phyloP scores from a whole-genome alignment of 2,797 vertebrate genomes.

The Chrysocyon brachyurus region DNA sequence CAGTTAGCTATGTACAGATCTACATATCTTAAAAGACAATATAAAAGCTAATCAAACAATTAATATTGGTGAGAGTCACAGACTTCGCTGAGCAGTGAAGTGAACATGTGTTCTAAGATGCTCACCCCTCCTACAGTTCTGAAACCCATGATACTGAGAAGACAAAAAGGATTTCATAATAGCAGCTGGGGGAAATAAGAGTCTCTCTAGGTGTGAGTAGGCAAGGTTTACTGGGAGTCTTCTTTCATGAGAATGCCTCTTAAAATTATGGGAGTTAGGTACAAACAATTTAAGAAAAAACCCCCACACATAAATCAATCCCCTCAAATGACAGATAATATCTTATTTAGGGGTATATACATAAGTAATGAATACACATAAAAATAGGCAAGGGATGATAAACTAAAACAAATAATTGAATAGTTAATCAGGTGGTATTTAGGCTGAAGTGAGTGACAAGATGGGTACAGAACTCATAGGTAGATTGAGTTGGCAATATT shows the following conservation, averaged over 20 bases:
- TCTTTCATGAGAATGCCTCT: not conserved
- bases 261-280: not conserved
- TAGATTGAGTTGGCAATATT: not conserved
- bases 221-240: not conserved
- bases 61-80: not conserved
- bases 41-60: constrained; percentile 18
- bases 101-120: not conserved
- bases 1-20: not conserved
- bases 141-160: not conserved
- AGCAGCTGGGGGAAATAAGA: not conserved
- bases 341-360: not conserved
- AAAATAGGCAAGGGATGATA: not conserved
- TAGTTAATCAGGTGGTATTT: not conserved
- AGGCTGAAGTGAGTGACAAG: not conserved
- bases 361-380: not conserved
- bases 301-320: not conserved
- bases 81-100: not conserved
- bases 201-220: not conserved
- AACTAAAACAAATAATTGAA: not conserved
- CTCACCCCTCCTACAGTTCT: not conserved
- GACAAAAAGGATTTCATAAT: not conserved
- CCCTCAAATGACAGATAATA: not conserved
- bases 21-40: not conserved
- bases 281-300: not conserved
- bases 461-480: not conserved